phyloP scores from a whole-genome alignment of 2,888 invertebrate species.

The Conomelus anceps region DNA sequence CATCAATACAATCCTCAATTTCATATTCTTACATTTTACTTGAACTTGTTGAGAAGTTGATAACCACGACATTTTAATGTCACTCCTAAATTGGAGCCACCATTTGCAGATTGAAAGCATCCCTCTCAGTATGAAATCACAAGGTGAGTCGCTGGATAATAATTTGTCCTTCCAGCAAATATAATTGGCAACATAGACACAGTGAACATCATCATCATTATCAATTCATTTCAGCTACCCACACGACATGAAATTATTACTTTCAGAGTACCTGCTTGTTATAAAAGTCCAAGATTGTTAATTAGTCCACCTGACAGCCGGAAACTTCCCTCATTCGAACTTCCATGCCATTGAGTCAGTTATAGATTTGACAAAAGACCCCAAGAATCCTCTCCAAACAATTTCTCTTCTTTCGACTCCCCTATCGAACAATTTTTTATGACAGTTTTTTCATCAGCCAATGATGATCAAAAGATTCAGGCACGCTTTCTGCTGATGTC shows the following conservation, averaged over 20 bases:
- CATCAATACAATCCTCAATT: no score
- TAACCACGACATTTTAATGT: no score
- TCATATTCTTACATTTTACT: no score
- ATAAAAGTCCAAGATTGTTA: neutral
- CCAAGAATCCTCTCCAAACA: neutral
- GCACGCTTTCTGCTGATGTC: neutral
- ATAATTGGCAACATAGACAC: neutral
- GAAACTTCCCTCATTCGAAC: neutral
- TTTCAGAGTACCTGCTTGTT: neutral
- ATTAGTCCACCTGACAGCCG: no score
- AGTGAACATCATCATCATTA: neutral
- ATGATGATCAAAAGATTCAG: neutral
- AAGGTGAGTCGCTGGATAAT: neutral
- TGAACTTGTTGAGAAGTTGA: no score
- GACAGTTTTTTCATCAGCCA: neutral
- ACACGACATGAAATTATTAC: neutral
- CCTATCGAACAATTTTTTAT: neutral
- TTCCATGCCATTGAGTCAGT: neutral
- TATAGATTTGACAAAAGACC: neutral
- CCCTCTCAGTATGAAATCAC: neutral
- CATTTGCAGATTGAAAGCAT: neutral
- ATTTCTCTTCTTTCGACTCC: neutral
- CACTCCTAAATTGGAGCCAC: neutral
- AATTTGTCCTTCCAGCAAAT: neutral
- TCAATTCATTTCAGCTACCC: neutral